These are phyloP conservation scores for Acleris cristana DNA, from an alignment of 2,888 invertebrate genomes.

Conservation along the genomic window DNA sequence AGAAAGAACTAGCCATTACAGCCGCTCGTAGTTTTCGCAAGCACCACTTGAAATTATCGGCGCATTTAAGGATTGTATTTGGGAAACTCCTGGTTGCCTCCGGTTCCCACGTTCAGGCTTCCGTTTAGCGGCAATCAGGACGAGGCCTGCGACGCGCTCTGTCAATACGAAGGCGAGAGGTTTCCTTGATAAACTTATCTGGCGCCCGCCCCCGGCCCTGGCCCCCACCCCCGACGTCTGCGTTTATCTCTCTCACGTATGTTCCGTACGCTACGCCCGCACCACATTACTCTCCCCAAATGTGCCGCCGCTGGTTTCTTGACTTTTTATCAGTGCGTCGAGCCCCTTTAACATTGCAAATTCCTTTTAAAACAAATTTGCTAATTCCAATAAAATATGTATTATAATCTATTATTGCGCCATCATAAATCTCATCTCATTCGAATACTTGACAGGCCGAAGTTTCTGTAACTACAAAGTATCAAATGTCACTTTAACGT, in stretches of 20 bases:
- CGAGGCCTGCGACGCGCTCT: constrained; percentile 78
- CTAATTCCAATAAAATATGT: neutral
- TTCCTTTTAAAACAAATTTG: constrained; percentile 19
- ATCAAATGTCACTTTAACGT: constrained; percentile 50
- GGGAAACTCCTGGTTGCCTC: constrained; percentile 62
- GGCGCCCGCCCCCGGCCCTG: constrained; percentile 53
- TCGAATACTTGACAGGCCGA: constrained; percentile 30
- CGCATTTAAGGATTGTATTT: constrained; percentile 50
- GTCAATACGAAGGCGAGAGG: constrained; percentile 82
- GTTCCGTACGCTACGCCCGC: constrained; percentile 59
- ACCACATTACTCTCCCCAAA: constrained; percentile 58
- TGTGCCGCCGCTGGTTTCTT: constrained; percentile 52
- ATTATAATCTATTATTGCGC: neutral
- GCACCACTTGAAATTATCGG: constrained; percentile 39
- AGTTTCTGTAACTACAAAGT: constrained; percentile 36
- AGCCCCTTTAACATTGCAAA: constrained; percentile 40
- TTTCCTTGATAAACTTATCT: constrained; percentile 83
- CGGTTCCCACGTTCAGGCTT: constrained; percentile 72
- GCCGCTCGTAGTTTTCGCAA: constrained; percentile 18
- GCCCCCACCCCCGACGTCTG: constrained; percentile 59
- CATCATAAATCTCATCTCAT: constrained; percentile 32
- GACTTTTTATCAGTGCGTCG: constrained; percentile 56
- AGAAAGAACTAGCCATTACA: constrained; percentile 12
- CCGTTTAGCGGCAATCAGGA: constrained; percentile 80
- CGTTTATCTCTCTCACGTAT: constrained; percentile 79